phyloP scores from a whole-genome alignment of 2,113 vertebrate species.

The Girardinichthys multiradiatus region DNA sequence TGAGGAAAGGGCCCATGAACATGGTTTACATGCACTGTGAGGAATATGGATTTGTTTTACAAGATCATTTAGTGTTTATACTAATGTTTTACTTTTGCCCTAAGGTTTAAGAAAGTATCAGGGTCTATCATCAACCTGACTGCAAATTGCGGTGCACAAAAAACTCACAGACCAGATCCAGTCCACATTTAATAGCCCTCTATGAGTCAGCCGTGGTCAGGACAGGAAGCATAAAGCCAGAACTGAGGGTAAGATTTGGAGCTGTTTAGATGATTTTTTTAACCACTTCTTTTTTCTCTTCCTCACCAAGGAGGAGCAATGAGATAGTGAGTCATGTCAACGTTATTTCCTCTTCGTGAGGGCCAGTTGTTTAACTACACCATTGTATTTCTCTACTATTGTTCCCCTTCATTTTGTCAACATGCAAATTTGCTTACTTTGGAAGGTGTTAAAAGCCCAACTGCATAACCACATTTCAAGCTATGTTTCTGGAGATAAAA shows the following conservation, averaged over 20 bases:
- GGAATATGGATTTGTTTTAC: not conserved
- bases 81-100: not conserved
- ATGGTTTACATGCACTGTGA: conserved; percentile 11
- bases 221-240: conserved; percentile 54
- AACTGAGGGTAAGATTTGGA: conserved; percentile 55
- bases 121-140: not conserved
- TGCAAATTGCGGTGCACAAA: conserved; percentile 19
- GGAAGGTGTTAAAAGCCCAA: conserved; percentile 53
- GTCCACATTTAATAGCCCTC: conserved; percentile 33
- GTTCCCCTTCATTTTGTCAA: conserved; percentile 45
- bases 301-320: conserved; percentile 41
- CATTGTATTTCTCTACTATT: conserved; percentile 68
- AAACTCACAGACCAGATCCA: conserved; percentile 9
- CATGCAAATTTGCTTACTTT: conserved; percentile 43
- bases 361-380: conserved; percentile 44
- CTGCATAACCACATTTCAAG: conserved; percentile 31
- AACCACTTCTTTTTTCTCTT: conserved; percentile 58
- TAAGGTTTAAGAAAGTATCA: not conserved
- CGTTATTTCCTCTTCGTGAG: conserved; percentile 60
- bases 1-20: conserved; percentile 30
- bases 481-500: conserved; percentile 26
- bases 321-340: conserved; percentile 62
- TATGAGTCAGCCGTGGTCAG: conserved; percentile 68
- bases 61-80: not conserved
- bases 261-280: conserved; percentile 27